A percentile compares a stretch with the other conserved stretches of the same genome.
Conservation (phyloP, 1,140 invertebrate genomes). For the Nixonia krombeini region DNA sequence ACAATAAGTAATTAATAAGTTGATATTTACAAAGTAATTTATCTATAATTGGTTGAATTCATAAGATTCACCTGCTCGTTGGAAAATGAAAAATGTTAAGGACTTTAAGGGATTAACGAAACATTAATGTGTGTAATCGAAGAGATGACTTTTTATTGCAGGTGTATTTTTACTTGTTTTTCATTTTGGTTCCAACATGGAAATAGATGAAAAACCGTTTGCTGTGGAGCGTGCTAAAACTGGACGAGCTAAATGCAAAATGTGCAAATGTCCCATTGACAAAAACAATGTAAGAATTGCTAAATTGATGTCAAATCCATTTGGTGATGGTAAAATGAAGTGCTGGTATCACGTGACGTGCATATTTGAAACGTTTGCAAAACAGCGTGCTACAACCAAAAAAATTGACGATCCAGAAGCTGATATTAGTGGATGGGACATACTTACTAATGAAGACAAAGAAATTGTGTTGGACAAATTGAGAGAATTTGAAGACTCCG, state of each 20-base stretch:
- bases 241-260: constrained; percentile 87
- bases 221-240: constrained; percentile 84
- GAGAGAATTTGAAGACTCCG: constrained; percentile 73
- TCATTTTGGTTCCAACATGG: no score
- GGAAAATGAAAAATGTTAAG: no score
- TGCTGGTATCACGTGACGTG: constrained; percentile 87
- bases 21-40: no score
- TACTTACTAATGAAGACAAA: constrained; percentile 79
- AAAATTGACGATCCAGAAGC: constrained; percentile 81
- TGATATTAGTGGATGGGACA: constrained; percentile 84
- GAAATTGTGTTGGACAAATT: constrained; percentile 76
- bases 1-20: no score
- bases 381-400: constrained; percentile 85
- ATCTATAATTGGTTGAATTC: no score
- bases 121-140: no score
- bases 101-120: no score
- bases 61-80: no score
- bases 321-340: constrained; percentile 89
- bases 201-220: constrained; percentile 74
- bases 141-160: no score
- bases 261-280: constrained; percentile 86
- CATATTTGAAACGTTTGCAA: constrained; percentile 84
- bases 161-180: no score
- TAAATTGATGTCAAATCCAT: constrained; percentile 84
- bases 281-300: constrained; percentile 81